phyloP scores from a whole-genome alignment of 2,888 invertebrate genomes.

The Melangyna quadrimaculata region DNA sequence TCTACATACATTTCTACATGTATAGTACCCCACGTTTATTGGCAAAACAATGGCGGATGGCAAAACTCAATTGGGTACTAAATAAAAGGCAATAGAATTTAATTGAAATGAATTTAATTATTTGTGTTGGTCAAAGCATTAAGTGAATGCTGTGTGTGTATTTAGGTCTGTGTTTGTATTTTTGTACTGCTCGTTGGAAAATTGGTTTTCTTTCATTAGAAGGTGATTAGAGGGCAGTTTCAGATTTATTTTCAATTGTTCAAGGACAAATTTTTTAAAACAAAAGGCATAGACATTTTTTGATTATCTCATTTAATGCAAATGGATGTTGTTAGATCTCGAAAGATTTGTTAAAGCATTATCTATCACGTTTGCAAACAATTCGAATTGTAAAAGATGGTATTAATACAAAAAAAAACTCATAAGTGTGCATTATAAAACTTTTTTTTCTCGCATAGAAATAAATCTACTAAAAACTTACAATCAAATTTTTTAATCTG shows the following conservation, averaged over 20 bases:
- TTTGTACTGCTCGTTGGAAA: background rate
- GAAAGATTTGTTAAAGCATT: too few relatives aligned
- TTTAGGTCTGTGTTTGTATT: background rate
- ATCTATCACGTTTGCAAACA: too few relatives aligned
- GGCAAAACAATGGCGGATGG: conserved; percentile 41
- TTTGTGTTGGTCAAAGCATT: conserved; percentile 26
- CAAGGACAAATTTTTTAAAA: background rate
- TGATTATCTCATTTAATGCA: too few relatives aligned
- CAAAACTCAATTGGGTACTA: conserved; percentile 49
- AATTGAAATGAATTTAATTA: conserved; percentile 48
- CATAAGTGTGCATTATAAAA: too few relatives aligned
- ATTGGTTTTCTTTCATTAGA: background rate
- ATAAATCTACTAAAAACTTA: too few relatives aligned
- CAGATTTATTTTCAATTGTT: background rate
- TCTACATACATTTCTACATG: background rate
- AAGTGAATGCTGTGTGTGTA: background rate
- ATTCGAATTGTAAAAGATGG: too few relatives aligned
- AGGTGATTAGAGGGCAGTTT: background rate
- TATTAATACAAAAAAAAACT: too few relatives aligned
- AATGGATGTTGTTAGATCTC: too few relatives aligned
- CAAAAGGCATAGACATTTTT: background rate
- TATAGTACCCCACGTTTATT: background rate
- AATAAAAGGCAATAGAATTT: conserved; percentile 37
- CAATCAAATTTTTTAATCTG: too few relatives aligned
- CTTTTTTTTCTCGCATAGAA: too few relatives aligned